phyloP scores from a whole-genome alignment of 2,888 invertebrate species.

The Beris morrisii region DNA sequence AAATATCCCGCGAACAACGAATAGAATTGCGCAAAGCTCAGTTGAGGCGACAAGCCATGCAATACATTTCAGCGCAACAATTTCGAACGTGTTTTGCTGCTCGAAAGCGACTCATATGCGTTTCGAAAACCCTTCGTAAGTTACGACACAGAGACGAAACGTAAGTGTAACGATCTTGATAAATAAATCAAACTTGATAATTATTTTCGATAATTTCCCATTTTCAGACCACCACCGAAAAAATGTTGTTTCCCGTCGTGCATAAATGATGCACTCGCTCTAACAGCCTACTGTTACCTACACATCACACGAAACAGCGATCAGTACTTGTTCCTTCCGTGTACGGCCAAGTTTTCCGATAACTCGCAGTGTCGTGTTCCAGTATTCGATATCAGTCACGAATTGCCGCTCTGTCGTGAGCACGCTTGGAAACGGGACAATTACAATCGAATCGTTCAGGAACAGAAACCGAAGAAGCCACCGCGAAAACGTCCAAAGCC shows the following conservation, averaged over 20 bases:
- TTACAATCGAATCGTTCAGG: constrained; percentile 75
- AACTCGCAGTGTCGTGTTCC: constrained; percentile 77
- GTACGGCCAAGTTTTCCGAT: constrained; percentile 78
- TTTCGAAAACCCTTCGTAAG: constrained; percentile 52
- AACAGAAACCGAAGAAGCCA: constrained; percentile 74
- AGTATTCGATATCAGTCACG: constrained; percentile 75
- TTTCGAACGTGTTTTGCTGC: constrained; percentile 49
- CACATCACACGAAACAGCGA: constrained; percentile 86
- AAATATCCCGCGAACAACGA: constrained; percentile 50
- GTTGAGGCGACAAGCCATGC: constrained; percentile 52
- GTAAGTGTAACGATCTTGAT: constrained; percentile 41
- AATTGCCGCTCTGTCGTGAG: constrained; percentile 82
- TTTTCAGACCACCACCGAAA: constrained; percentile 43
- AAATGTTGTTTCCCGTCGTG: constrained; percentile 49
- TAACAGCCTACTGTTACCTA: constrained; percentile 75
- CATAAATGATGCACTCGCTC: constrained; percentile 49
- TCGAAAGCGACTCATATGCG: constrained; percentile 48
- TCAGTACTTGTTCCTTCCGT: constrained; percentile 79
- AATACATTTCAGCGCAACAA: constrained; percentile 49
- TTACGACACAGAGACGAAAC: constrained; percentile 46
- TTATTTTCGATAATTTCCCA: constrained; percentile 21
- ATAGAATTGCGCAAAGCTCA: constrained; percentile 50
- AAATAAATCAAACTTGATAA: background rate
- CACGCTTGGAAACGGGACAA: constrained; percentile 85
- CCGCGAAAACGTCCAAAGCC: constrained; percentile 64